Base-by-base conservation (phyloP, 2,113 vertebrate genomes). In the Chlorodrepanis virens region DNA sequence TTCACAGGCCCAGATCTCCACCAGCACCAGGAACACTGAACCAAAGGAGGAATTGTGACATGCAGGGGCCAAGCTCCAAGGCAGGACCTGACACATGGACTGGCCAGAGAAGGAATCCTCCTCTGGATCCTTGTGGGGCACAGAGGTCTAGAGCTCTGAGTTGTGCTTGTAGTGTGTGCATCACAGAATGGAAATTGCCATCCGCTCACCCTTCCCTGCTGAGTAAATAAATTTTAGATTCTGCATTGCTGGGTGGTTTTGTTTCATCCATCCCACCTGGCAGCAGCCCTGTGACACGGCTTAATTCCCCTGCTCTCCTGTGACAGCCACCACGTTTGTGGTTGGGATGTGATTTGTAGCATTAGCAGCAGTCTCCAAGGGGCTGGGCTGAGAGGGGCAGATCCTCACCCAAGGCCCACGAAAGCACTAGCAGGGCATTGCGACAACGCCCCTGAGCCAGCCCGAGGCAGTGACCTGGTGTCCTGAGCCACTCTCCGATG, bases 101-200 rank as follows among this genome's bases (percentile, higher is more conserved):
- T 35, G 27, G 28, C 0, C 14, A 13, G n/a, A 84, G 45, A 33
- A 82, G 23, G 13, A 78, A 57, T 13, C 31, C 12, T 70, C 20
- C 59, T 61, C 56, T 49, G 35, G 23, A 28, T 27, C 23, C 8
- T 0, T 0, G 18, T 21, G 13, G 28, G 14, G 10, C 74, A 61
- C 15, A 12, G 54, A 84, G 72, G 11, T 24, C 37, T 19, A 35
- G 63, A 45, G 37, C 52, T 87, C 54, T 21, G 52, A 67, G 49
- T 20, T 1, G 2, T 14, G 16, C 2, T 1, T 3, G 5, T 1
- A 49, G 61, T 5, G 2, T 1, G 6, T 11, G 23, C 29, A 42
- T 63, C 37, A 24, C 45, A 33, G 27, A 67, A 56, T 4, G 18
- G 54, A 65, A 85, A 77, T 3, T 22, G 19, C 59, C 56, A 9